Conservation (phyloP, 2,113 vertebrate genomes). For the Mus spicilegus region DNA sequence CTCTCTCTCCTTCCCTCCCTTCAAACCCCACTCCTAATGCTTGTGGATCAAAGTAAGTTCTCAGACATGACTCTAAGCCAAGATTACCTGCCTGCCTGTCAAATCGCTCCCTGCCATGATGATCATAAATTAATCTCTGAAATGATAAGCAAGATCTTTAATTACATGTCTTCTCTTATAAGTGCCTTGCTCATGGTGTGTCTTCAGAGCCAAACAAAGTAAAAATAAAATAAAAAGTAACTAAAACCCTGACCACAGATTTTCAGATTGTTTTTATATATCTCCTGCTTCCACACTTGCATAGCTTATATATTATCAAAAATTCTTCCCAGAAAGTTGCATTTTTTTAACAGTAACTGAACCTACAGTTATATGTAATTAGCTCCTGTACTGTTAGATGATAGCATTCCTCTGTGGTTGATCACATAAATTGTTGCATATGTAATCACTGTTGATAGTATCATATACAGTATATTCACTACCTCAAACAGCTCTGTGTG, state of each 20-base stretch:
- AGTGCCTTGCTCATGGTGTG: neutral
- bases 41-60: neutral
- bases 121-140: neutral
- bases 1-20: no score
- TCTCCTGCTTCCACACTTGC: fast-evolving
- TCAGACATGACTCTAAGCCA: neutral
- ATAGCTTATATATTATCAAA: neutral
- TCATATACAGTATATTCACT: no score
- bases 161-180: neutral
- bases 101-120: neutral
- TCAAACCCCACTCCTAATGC: neutral
- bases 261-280: neutral
- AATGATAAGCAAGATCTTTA: neutral
- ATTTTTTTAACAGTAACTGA: neutral
- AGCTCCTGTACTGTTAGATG: neutral
- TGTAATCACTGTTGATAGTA: neutral
- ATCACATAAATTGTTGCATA: neutral
- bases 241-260: neutral
- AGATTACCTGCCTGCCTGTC: neutral
- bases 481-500: fast-evolving
- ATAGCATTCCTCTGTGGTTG: neutral
- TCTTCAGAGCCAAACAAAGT: neutral
- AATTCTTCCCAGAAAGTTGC: neutral
- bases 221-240: neutral
- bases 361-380: neutral